Base-by-base conservation (phyloP, 2,113 vertebrate genomes). In the Alethe castanea region DNA sequence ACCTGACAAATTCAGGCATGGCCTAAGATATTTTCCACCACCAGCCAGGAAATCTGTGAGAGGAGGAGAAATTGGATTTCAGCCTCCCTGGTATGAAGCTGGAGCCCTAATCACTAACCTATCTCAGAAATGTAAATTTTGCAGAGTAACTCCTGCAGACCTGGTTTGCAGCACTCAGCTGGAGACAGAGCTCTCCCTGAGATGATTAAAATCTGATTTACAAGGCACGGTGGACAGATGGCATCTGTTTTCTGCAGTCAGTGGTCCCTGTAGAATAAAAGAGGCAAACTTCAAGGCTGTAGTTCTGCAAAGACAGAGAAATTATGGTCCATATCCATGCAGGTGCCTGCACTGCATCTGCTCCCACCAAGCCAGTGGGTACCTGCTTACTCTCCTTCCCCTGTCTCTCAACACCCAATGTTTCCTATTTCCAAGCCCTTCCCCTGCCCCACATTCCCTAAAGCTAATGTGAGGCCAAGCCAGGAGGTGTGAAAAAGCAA, bases 181-280 rank as follows among this genome's bases (percentile, higher is more conserved):
- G 92, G 84, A 92, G 78, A 80, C 67, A 92, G 45, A 54, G 36
- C 50, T 90, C 71, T 91, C 87, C 64, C 86, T 1, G 19, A 74
- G 81, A 88, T 24, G 20, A 92, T 93, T 96, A 88, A 93, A 90
- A 77, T 77, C 92, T 93, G 94, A 96, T 94, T 94, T 94, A 96
- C 45, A 20, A 91, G 88, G 79, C 61, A 71, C 0, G 0, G 45
- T 73, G 92, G 94, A 94, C 82, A 96, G 90, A 80, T 80, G 85
- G 70, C 78, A 87, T 93, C 92, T 95, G 88, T 3, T 74, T 94
- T 90, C 67, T 69, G 61, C 73, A 65, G 50, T 61, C 87, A 53
- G 62, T 24, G 50, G 48, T 90, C 92, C 56, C 70, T 79, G 31
- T 0, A 7, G 85, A 92, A 92, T 62, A 74, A 74, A 87, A 85